Evolutionary conservation across 2,113 vertebrate species (phyloP), one percentile per base, ranked within the genome.

Genomic region (Paralichthys olivaceus): DNA sequence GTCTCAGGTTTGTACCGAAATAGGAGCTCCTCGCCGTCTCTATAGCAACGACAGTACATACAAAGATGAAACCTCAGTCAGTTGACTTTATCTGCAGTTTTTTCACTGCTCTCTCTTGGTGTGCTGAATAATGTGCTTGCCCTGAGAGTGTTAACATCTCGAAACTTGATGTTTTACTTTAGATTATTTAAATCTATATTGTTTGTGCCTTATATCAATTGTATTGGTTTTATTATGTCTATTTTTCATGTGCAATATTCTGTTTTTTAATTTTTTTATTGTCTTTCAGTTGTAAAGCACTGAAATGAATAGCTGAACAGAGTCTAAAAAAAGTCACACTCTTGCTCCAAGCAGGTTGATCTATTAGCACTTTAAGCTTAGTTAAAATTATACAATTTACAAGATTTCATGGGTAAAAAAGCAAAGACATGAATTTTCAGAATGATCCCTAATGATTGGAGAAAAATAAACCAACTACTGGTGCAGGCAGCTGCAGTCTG

Each of bases 1-100:
- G 95, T 93, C 17, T 76, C 85, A 49, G 93, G 92, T 84, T 90
- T 95, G 74, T 96, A 96, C 29, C n/a, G 86, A 53, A 77, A 79
- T 81, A 96, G 72, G 4, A 91, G 89, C 60, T 91, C 85, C 37
- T 88, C 84, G 54, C 75, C 85, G 61, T 95, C 93, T 82, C 96
- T 97, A 34, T 12, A 69, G 54, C 51, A 74, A 72, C 56, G 61
- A 76, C 45, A 60, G 54, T 43, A 71, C 25, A 72, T 14, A 65
- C 22, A 71, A 57, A 67, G 17, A 79, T 32, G 47, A 14, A 56
- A 6, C 51, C 12, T 53, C 4, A 45, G 14, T 13, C 3, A 4
- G 13, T 75, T 65, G 20, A 66, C 4, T 66, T 45, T 26, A 32
- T 74, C 17, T 56, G 58, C 25, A 57, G 13, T 20, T 49, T 20